phyloP scores from a whole-genome alignment of 2,797 vertebrate genomes.

The Epinephelus coioides region DNA sequence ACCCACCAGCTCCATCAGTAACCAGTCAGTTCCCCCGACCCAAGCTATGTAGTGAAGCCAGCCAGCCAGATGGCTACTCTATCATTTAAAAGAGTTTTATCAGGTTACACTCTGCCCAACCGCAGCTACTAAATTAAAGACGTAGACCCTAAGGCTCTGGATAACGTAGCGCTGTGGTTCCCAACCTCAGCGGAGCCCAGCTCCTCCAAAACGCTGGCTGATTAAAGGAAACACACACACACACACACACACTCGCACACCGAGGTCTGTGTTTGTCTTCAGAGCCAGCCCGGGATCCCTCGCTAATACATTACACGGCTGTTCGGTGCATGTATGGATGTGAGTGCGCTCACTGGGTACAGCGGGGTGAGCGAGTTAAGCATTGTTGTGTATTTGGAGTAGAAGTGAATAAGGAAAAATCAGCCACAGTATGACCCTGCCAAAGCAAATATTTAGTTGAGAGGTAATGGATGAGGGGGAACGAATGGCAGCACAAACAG shows the following conservation, averaged over 20 bases:
- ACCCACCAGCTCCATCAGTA: conserved; percentile 72
- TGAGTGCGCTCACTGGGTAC: conserved; percentile 11
- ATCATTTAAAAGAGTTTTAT: conserved; percentile 87
- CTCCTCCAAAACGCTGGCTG: conserved; percentile 73
- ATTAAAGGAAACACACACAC: conserved; percentile 74
- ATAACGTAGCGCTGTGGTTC: conserved; percentile 73
- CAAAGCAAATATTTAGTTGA: conserved; percentile 78
- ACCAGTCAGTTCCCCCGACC: conserved; percentile 72
- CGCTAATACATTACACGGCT: conserved; percentile 66
- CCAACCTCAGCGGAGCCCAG: conserved; percentile 69
- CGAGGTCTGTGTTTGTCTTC: conserved; percentile 73
- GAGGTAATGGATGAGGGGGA: conserved; percentile 67
- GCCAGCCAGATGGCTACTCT: conserved; percentile 84
- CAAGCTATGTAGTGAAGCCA: conserved; percentile 65
- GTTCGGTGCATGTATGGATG: conserved; percentile 49
- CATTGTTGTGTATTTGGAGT: conserved; percentile 45
- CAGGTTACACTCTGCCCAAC: conserved; percentile 83
- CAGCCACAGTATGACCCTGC: conserved; percentile 54
- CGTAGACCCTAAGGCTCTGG: conserved; percentile 73
- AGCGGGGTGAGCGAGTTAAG: conserved; percentile 35
- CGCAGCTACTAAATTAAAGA: conserved; percentile 87
- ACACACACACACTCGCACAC: conserved; percentile 52
- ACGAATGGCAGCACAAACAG: conserved; percentile 53
- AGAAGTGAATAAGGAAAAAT: conserved; percentile 61
- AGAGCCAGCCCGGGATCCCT: conserved; percentile 58